Evolutionary conservation across 2,888 invertebrate genomes (phyloP).

Genomic region (Caenorhabditis parvicauda): DNA sequence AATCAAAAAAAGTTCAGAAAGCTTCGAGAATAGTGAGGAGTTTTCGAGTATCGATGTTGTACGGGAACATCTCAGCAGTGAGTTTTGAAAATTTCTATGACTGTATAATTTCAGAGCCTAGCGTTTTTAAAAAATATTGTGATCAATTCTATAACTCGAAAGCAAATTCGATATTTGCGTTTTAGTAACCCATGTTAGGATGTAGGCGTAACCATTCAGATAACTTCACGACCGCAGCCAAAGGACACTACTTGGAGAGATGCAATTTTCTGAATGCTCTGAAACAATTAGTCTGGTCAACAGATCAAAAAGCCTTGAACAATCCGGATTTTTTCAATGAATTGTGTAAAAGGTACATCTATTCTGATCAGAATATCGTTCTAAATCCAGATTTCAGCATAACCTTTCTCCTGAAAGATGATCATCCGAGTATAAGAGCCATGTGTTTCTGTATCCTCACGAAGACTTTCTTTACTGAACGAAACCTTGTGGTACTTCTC

Average conservation of each 20-base stretch:
- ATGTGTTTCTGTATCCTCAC: constrained; percentile 39
- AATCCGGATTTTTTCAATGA: constrained; percentile 29
- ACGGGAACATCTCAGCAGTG: too few species aligned
- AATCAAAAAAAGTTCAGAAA: too few species aligned
- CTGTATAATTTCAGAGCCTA: too few species aligned
- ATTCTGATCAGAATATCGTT: background rate
- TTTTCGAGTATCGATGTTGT: too few species aligned
- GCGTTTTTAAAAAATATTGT: too few species aligned
- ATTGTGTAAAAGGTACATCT: constrained; percentile 22
- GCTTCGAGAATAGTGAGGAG: too few species aligned
- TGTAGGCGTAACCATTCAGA: too few species aligned
- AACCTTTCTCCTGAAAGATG: constrained; percentile 29
- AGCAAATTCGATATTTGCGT: too few species aligned
- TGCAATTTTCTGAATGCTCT: constrained; percentile 25
- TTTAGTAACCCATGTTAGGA: too few species aligned
- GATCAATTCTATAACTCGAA: too few species aligned
- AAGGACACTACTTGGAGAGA: constrained; percentile 20
- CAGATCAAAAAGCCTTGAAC: constrained; percentile 13
- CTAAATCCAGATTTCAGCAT: too few species aligned
- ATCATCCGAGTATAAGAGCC: constrained; percentile 41
- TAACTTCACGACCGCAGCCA: constrained; percentile 1
- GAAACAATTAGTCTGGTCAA: constrained; percentile 9
- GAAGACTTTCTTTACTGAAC: constrained; percentile 27
- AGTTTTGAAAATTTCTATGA: too few species aligned
- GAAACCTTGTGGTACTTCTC: constrained; percentile 34